A percentile compares a stretch with the other conserved stretches of the same genome.
Evolutionary conservation across 2,888 invertebrate genomes (phyloP).

Genomic region (Drosophila melanocephala): DNA sequence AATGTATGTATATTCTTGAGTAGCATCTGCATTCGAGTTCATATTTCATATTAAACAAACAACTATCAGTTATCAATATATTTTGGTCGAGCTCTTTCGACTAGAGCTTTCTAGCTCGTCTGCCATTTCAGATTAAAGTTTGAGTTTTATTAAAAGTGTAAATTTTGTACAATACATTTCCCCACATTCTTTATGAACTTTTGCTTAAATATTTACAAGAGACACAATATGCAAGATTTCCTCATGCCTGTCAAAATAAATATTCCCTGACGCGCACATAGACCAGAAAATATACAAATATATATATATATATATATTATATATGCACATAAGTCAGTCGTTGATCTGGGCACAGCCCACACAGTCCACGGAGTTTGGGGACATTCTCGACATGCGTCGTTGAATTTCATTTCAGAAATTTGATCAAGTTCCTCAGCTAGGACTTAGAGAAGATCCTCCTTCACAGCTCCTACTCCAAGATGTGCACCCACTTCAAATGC

Average conservation of each 20-base stretch:
- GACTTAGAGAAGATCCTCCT: background rate
- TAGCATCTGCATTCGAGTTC: background rate
- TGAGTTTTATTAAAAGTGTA: background rate
- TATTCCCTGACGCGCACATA: constrained; percentile 34
- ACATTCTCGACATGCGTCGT: constrained; percentile 57
- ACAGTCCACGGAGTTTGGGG: constrained; percentile 10
- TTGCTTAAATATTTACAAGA: constrained; percentile 23
- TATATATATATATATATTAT: background rate
- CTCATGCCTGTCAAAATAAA: constrained; percentile 64
- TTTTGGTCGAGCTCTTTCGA: background rate
- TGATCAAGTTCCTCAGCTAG: constrained; percentile 62
- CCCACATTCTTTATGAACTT: constrained; percentile 5
- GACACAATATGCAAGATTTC: constrained; percentile 47
- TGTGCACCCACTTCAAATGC: background rate
- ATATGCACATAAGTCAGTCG: constrained; percentile 1
- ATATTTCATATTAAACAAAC: too few species aligned
- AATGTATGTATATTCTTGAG: background rate
- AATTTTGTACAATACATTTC: background rate
- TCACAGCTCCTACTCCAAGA: background rate
- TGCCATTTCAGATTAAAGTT: background rate
- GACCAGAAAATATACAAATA: constrained; percentile 27
- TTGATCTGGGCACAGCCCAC: constrained; percentile 42
- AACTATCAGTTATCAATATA: background rate
- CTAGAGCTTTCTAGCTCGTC: background rate
- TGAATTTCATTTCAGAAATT: constrained; percentile 63